Percentiles rank a stretch among this genome's conserved stretches.
phyloP scores from a whole-genome alignment of 1,140 invertebrate genomes.

The Coenobita brevimanus region DNA sequence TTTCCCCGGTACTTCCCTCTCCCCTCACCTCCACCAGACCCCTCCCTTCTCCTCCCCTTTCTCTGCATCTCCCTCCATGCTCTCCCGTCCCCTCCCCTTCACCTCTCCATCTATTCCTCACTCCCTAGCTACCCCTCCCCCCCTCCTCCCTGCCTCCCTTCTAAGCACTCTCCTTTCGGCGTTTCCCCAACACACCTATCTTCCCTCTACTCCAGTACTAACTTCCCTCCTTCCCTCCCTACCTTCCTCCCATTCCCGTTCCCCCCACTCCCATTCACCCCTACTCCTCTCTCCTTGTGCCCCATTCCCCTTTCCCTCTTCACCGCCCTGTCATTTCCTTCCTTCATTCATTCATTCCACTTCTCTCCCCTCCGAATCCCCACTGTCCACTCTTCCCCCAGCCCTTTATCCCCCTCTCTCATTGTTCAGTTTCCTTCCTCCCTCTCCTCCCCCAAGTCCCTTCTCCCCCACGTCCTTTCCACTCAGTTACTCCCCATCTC shows the following conservation, averaged over 20 bases:
- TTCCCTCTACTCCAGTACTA: not conserved
- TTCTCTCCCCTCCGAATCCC: not conserved
- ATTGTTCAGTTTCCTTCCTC: not conserved
- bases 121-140: not conserved
- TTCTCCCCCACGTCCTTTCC: not conserved
- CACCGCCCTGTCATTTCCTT: not conserved
- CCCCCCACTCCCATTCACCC: not conserved
- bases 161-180: not conserved
- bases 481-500: not conserved
- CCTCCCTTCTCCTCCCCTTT: constrained; percentile 6
- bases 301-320: not conserved
- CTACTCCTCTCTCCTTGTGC: not conserved
- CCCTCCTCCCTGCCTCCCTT: not conserved
- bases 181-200: no score
- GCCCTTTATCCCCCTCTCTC: not conserved
- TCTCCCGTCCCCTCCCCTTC: not conserved
- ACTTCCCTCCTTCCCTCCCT: not conserved
- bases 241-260: not conserved
- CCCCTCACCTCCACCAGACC: not conserved
- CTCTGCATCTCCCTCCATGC: not conserved
- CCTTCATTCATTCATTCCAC: not conserved
- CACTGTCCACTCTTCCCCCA: not conserved
- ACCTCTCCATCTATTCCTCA: not conserved
- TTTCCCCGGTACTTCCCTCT: no score
- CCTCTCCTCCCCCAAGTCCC: not conserved